These are phyloP conservation scores for Dinothrombium tinctorium DNA, from an alignment of 1,140 invertebrate genomes.

Conservation along the genomic window DNA sequence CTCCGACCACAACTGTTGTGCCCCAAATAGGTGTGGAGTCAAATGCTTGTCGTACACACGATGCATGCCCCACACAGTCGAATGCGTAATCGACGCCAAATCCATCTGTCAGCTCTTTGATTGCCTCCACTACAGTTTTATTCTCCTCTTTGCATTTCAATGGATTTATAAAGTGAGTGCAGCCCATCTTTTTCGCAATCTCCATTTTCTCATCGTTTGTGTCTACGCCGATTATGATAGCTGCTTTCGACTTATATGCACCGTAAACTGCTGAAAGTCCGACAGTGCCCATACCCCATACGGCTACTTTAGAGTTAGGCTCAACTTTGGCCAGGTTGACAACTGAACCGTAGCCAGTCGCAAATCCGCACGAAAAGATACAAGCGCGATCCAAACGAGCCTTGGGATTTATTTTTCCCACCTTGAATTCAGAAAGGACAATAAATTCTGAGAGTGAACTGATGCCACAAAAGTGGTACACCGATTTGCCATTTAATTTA, in stretches of 20 bases:
- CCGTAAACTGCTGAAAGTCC: conserved; percentile 78
- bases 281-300: conserved; percentile 85
- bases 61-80: conserved; percentile 91
- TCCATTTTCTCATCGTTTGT: conserved; percentile 70
- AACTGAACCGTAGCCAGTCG: conserved; percentile 77
- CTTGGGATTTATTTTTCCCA: conserved; percentile 16
- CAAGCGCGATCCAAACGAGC: conserved; percentile 76
- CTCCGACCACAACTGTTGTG: conserved; percentile 72
- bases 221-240: conserved; percentile 77
- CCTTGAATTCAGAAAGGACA: conserved; percentile 26
- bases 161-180: conserved; percentile 76
- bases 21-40: conserved; percentile 96
- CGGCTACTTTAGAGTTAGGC: conserved; percentile 52
- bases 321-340: conserved; percentile 75
- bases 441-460: conserved; percentile 93
- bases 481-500: conserved; percentile 57
- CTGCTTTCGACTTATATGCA: conserved; percentile 67
- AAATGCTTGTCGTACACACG: conserved; percentile 79
- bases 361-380: conserved; percentile 70
- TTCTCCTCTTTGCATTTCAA: conserved; percentile 27
- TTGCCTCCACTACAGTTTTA: conserved; percentile 57
- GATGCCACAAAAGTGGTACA: conserved; percentile 91
- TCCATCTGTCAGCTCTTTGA: conserved; percentile 78
- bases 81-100: conserved; percentile 84
- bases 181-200: conserved; percentile 59